phyloP scores from a whole-genome alignment of 1,140 invertebrate species.

The Drosophila dunni region DNA sequence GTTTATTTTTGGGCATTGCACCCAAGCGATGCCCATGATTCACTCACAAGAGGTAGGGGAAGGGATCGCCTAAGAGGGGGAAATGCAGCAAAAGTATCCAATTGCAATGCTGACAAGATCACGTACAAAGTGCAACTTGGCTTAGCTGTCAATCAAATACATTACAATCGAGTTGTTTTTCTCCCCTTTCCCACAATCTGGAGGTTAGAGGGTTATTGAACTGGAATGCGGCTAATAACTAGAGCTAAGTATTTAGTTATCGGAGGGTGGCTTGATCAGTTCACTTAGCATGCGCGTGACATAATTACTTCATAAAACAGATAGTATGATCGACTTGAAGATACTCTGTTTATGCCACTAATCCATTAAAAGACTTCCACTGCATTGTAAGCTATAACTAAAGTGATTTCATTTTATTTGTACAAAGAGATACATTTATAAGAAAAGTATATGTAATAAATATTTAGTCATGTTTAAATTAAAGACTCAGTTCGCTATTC shows the following conservation, averaged over 20 bases:
- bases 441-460: slow-evolving; percentile 20
- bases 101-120: slow-evolving; percentile 77
- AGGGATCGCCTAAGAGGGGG: not conserved
- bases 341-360: too few species aligned
- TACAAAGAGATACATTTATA: slow-evolving; percentile 6
- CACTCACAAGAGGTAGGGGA: slow-evolving; percentile 13
- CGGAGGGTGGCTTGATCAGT: slow-evolving; percentile 20
- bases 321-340: too few species aligned
- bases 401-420: not conserved
- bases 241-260: slow-evolving; percentile 21
- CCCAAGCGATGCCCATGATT: slow-evolving; percentile 46
- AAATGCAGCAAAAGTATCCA: slow-evolving; percentile 57
- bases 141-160: slow-evolving; percentile 71
- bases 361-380: too few species aligned
- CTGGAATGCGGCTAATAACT: slow-evolving; percentile 39
- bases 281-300: not conserved
- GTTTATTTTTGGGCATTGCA: slow-evolving; percentile 70
- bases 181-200: not conserved
- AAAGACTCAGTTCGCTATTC: not conserved
- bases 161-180: not conserved
- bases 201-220: slow-evolving; percentile 53
- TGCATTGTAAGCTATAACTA: too few species aligned
- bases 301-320: too few species aligned
- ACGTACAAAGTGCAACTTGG: slow-evolving; percentile 75
- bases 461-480: slow-evolving; percentile 7